Base-by-base conservation (phyloP, 2,888 invertebrate species). In the Drosophila suboccidentalis region DNA sequence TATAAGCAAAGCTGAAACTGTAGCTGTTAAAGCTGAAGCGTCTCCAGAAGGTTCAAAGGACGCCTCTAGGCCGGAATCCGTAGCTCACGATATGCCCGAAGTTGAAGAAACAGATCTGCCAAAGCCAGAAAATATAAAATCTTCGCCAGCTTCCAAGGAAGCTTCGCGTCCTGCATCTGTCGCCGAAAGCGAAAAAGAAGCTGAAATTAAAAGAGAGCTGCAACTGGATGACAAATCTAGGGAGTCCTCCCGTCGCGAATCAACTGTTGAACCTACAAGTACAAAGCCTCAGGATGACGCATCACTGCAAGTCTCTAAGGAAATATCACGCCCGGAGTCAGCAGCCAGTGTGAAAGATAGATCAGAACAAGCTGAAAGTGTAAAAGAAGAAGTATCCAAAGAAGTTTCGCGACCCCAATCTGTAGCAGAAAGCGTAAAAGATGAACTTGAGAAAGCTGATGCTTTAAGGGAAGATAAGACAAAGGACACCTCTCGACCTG, bases 51-150 rank as follows among this genome's bases (percentile, higher is more conserved):
- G 29, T 1, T 72, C 76, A 0, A 69, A 58, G 10, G 71, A 81
- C 9, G 26, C 53, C 36, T 91, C 92, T 0, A 91, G 92, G 36
- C 92, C 92, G 0, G 75, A 70, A 10, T 80, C 85, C 0, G 62
- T 60, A 0, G 75, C 60, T 3, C n/a, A n/a, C 38, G n/a, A 38
- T n/a, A 13, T 38, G 38, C 13, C 2, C 10, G 71, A 71, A n/a
- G 60, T 63, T 46, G 47, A 60, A 5, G 68, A 63, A 43, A 60
- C 59, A 26, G 72, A 70, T 11, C 11, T 36, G 39, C 9, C 10
- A 1, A 60, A 70, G 51, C 22, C 50, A 0, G 71, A 69, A 11
- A 65, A 50, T 32, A 10, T 15, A 0, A 73, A 71, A 43, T 72
- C 72, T 9, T 44, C 55, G 17, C 9, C 68, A 15, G 34, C 36